Conservation (phyloP, 2,797 vertebrate species). For the Cirrhinus mrigala region DNA sequence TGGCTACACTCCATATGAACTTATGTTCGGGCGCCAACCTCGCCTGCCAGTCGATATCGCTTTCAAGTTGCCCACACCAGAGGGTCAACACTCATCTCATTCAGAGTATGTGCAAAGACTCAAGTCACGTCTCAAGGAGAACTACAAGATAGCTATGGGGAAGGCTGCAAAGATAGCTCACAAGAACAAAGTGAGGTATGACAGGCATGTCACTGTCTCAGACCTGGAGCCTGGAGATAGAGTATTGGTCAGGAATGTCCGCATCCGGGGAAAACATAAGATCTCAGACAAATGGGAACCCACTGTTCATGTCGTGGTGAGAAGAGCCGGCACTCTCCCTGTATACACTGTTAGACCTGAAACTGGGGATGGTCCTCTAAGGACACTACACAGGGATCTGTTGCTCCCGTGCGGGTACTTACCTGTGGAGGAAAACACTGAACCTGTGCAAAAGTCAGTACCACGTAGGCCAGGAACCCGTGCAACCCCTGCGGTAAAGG, state of each 20-base stretch:
- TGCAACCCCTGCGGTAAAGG: neutral
- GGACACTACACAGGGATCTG: constrained; percentile 9
- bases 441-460: neutral
- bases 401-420: constrained; percentile 11
- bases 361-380: neutral
- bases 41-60: neutral
- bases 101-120: neutral
- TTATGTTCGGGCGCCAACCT: neutral
- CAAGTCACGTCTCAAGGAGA: neutral
- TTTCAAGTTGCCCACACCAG: neutral
- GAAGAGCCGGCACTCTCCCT: constrained; percentile 13
- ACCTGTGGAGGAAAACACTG: neutral
- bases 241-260: neutral
- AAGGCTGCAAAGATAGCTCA: neutral
- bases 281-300: constrained; percentile 1
- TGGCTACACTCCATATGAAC: neutral
- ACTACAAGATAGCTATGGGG: neutral
- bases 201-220: neutral
- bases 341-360: neutral
- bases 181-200: neutral
- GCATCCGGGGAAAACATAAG: neutral
- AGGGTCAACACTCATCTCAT: neutral
- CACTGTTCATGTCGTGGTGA: constrained; percentile 56
- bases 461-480: constrained; percentile 4
- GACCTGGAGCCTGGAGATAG: neutral